These are phyloP conservation scores for Siniperca scherzeri DNA, from an alignment of 2,797 vertebrate genomes.

Conservation along the genomic window DNA sequence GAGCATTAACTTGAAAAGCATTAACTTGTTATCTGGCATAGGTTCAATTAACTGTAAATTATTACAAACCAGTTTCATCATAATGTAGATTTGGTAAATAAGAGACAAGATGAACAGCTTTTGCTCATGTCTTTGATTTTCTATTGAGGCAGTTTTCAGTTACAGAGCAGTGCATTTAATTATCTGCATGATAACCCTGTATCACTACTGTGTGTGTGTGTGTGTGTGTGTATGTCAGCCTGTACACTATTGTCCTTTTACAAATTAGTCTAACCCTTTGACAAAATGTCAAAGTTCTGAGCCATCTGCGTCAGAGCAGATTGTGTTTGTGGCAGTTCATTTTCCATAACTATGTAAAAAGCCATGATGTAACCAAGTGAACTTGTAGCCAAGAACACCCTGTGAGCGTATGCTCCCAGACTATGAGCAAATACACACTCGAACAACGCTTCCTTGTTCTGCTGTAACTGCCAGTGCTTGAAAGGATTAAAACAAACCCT, in stretches of 20 bases:
- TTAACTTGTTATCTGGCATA: constrained; percentile 5
- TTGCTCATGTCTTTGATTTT: constrained; percentile 5
- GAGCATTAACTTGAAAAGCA: background rate
- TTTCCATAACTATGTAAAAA: constrained; percentile 83
- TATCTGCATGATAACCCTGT: constrained; percentile 4
- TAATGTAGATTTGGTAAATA: constrained; percentile 16
- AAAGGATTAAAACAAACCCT: constrained; percentile 84
- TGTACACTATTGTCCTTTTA: constrained; percentile 20
- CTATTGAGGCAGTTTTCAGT: constrained; percentile 2
- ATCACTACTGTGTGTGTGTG: background rate
- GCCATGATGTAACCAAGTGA: constrained; percentile 83
- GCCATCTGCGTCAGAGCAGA: constrained; percentile 61
- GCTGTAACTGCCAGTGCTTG: constrained; percentile 76
- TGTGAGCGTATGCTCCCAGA: constrained; percentile 75
- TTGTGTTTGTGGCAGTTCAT: constrained; percentile 74
- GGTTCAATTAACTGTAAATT: constrained; percentile 28
- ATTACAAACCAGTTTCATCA: constrained; percentile 22
- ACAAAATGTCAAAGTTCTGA: constrained; percentile 49
- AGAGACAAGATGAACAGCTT: background rate
- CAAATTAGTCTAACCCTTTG: constrained; percentile 45
- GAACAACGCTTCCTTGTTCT: constrained; percentile 87
- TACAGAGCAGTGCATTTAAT: constrained; percentile 13
- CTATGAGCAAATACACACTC: constrained; percentile 82
- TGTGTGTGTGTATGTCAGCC: background rate
- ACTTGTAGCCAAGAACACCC: constrained; percentile 79